phyloP scores from a whole-genome alignment of 1,140 invertebrate species.

The Drosophila mayri region DNA sequence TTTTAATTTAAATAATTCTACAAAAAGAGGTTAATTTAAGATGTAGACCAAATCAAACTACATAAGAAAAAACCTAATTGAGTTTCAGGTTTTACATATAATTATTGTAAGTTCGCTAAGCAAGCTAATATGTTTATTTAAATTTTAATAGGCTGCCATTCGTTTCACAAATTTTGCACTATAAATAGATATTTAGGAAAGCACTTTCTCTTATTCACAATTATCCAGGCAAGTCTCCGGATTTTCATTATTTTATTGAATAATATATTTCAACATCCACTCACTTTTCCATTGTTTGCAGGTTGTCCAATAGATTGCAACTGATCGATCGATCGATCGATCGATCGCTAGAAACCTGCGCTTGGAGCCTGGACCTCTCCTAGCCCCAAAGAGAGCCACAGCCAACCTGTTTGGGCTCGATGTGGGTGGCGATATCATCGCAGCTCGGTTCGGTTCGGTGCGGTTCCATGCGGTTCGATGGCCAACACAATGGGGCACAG shows the following conservation, averaged over 20 bases:
- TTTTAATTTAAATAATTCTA: neutral
- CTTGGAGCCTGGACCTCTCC: neutral
- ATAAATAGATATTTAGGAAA: neutral
- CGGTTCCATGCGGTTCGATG: constrained; percentile 2
- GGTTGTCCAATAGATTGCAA: constrained; percentile 17
- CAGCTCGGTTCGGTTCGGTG: neutral
- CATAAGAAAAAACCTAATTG: neutral
- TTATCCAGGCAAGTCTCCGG: neutral
- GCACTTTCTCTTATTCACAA: no score
- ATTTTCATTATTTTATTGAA: neutral
- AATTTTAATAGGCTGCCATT: neutral
- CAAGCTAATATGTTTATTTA: neutral
- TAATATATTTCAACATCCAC: neutral
- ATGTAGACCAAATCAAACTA: neutral
- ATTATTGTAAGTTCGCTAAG: no score
- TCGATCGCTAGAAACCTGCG: neutral
- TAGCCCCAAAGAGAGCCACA: neutral
- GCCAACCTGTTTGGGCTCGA: constrained; percentile 20
- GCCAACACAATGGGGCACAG: constrained; percentile 15
- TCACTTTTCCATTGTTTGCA: constrained; percentile 15
- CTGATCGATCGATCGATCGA: constrained; percentile 13
- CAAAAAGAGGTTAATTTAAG: neutral
- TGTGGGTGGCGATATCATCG: neutral
- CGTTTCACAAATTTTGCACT: neutral
- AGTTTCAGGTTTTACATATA: neutral